These are phyloP conservation scores for Tipula helvola DNA, from an alignment of 2,888 invertebrate genomes.

Conservation along the genomic window DNA sequence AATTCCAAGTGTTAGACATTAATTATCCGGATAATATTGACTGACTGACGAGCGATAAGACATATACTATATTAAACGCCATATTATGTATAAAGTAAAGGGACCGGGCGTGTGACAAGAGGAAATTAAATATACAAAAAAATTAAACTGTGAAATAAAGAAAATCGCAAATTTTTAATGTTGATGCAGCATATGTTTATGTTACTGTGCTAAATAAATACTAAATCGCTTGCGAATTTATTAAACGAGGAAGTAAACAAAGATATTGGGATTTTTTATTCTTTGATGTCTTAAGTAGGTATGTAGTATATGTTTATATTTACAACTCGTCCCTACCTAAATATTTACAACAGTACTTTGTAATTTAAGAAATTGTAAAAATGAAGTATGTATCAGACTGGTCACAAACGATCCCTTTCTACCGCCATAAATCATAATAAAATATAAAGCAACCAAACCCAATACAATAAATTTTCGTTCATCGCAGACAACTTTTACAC, in stretches of 20 bases:
- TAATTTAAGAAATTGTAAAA: neutral
- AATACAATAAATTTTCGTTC: neutral
- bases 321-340: neutral
- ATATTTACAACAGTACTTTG: neutral
- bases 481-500: neutral
- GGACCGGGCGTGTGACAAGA: neutral
- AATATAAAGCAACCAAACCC: neutral
- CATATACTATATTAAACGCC: neutral
- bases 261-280: neutral
- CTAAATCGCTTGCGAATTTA: neutral
- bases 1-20: neutral
- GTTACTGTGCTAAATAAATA: neutral
- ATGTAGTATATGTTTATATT: neutral
- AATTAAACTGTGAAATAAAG: neutral
- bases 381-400: neutral
- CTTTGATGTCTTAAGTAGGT: neutral
- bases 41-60: neutral
- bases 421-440: neutral
- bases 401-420: neutral
- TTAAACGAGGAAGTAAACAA: neutral
- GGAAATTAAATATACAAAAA: neutral
- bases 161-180: neutral
- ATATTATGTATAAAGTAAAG: neutral
- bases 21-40: slow-evolving; percentile 8
- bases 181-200: neutral